These are phyloP conservation scores for Euwallacea fornicatus DNA, from an alignment of 1,140 invertebrate genomes.

Conservation along the genomic window DNA sequence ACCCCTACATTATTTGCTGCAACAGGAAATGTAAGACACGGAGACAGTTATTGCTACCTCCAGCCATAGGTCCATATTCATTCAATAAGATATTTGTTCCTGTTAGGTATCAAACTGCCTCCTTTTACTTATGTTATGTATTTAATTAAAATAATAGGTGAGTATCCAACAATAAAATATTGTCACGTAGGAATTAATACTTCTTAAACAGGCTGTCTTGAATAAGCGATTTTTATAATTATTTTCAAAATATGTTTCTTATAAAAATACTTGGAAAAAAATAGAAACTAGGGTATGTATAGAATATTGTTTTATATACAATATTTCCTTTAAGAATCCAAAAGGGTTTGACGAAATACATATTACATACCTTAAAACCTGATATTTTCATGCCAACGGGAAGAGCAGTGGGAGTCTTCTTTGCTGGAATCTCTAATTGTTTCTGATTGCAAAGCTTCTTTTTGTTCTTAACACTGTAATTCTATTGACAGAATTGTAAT, in stretches of 20 bases:
- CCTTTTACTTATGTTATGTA: neutral
- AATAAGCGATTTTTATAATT: neutral
- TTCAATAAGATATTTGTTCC: neutral
- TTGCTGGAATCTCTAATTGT: neutral
- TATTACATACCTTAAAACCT: no score
- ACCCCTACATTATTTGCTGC: neutral
- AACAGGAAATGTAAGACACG: neutral
- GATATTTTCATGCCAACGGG: no score
- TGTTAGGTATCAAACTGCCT: neutral
- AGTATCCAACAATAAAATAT: neutral
- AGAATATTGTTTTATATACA: neutral
- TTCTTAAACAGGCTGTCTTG: neutral
- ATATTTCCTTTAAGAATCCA: neutral
- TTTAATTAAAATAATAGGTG: neutral
- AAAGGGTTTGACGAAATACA: no score
- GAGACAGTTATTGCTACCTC: neutral
- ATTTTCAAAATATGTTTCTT: neutral
- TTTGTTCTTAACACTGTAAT: neutral
- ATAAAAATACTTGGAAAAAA: conserved; percentile 5
- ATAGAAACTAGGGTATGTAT: conserved; percentile 2
- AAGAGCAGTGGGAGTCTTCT: neutral
- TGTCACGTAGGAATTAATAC: neutral
- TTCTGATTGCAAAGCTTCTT: neutral
- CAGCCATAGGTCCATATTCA: neutral
- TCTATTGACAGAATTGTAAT: neutral